Percentiles rank a stretch among this genome's conserved stretches.
These are phyloP conservation scores for Pseudochaenichthys georgianus DNA, from an alignment of 2,797 vertebrate species.

Conservation along the genomic window DNA sequence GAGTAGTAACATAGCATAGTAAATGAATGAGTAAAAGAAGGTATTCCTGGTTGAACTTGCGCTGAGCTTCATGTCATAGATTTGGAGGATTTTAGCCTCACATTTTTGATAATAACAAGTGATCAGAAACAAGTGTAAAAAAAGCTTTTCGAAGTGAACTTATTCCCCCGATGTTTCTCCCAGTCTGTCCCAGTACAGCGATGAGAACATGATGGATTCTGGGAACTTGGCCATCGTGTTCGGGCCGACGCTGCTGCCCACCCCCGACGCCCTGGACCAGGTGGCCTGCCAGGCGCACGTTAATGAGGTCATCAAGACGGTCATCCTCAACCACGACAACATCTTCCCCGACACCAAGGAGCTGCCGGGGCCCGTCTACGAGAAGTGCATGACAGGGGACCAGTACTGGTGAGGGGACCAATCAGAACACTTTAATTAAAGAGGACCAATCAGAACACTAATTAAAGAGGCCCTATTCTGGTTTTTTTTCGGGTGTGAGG, in stretches of 20 bases:
- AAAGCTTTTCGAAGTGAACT: neutral
- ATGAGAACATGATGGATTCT: constrained; percentile 99
- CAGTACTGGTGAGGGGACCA: constrained; percentile 92
- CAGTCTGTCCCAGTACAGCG: constrained; percentile 98
- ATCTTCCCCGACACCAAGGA: constrained; percentile 98
- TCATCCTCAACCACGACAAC: constrained; percentile 97
- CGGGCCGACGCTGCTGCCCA: constrained; percentile 97
- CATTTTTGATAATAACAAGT: too few species aligned
- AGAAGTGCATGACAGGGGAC: constrained; percentile 99
- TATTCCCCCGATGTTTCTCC: neutral
- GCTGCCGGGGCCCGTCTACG: constrained; percentile 96
- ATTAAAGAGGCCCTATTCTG: too few species aligned
- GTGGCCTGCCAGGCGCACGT: constrained; percentile 98
- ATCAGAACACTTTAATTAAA: too few species aligned
- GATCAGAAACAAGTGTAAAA: too few species aligned
- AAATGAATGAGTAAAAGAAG: too few species aligned
- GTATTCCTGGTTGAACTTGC: too few species aligned
- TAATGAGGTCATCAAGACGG: constrained; percentile 98
- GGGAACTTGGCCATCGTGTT: constrained; percentile 99
- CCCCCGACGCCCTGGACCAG: constrained; percentile 96
- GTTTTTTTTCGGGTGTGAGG: too few species aligned
- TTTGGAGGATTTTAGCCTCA: too few species aligned
- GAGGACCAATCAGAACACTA: too few species aligned
- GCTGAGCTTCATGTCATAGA: too few species aligned
- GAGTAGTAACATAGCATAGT: too few species aligned